A percentile compares a stretch with the other conserved stretches of the same genome.
Conservation (phyloP, 2,113 vertebrate genomes). For the Dolichotis patagonum region DNA sequence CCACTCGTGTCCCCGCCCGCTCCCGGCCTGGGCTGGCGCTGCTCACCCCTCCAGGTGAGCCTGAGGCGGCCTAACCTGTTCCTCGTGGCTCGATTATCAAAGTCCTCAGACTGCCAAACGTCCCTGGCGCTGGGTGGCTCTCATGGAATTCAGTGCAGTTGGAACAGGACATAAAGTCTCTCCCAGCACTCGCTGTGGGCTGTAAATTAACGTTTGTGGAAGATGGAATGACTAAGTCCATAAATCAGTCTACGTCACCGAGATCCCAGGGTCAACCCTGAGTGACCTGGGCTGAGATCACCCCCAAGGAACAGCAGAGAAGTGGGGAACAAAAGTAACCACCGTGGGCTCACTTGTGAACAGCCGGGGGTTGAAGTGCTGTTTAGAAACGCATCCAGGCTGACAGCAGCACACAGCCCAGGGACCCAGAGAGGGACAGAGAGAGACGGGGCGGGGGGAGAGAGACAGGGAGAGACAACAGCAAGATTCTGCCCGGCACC, state of each 20-base stretch:
- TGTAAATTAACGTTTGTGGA: slow-evolving; percentile 63
- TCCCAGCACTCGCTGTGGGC: slow-evolving; percentile 29
- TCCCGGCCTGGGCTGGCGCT: slow-evolving; percentile 6
- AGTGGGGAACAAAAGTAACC: neutral
- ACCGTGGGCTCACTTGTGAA: neutral
- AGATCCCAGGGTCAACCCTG: neutral
- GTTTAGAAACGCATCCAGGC: neutral
- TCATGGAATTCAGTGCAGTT: neutral
- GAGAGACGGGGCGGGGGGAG: too few relatives aligned
- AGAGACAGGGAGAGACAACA: neutral
- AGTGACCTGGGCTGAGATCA: neutral
- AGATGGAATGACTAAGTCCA: slow-evolving; percentile 44
- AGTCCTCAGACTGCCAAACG: neutral
- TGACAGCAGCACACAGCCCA: neutral
- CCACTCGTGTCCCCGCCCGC: neutral
- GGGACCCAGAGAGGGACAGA: too few relatives aligned
- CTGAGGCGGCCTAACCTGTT: slow-evolving; percentile 52
- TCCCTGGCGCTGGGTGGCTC: neutral
- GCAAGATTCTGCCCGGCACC: neutral
- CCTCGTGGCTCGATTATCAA: neutral
- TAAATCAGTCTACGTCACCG: neutral
- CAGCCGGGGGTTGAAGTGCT: neutral
- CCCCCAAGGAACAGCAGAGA: neutral
- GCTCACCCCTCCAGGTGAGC: slow-evolving; percentile 75
- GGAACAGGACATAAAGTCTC: neutral